Percentiles rank a stretch among this genome's conserved stretches.
Evolutionary conservation across 1,140 invertebrate genomes (phyloP).

Genomic region (Hycleus phaleratus): DNA sequence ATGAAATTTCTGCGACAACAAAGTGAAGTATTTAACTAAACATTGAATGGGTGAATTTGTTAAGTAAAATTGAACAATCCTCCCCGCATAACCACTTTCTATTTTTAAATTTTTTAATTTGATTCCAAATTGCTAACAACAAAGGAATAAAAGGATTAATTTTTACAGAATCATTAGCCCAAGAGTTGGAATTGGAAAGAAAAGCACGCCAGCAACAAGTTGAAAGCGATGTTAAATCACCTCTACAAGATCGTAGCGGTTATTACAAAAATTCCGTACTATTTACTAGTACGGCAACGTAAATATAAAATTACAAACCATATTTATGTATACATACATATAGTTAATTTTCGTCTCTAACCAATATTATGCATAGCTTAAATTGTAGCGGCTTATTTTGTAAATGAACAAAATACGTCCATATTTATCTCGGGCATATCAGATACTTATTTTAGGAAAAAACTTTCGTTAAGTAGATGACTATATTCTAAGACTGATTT

Average conservation of each 20-base stretch:
- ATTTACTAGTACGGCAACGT: conserved; percentile 72
- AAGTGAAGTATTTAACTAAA: conserved; percentile 18
- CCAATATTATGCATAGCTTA: not conserved
- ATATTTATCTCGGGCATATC: not conserved
- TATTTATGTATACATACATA: not conserved
- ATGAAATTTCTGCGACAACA: conserved; percentile 26
- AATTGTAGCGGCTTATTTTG: not conserved
- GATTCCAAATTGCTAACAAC: too few relatives aligned
- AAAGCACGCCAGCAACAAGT: conserved; percentile 69
- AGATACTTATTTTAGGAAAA: not conserved
- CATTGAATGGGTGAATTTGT: too few relatives aligned
- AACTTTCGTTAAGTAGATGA: not conserved
- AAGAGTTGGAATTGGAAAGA: conserved; percentile 77
- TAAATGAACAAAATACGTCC: not conserved
- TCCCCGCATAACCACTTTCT: too few relatives aligned
- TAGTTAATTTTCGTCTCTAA: not conserved
- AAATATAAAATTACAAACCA: conserved; percentile 40
- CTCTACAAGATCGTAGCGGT: conserved; percentile 66
- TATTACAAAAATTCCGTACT: conserved; percentile 82
- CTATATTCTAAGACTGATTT: conserved; percentile 20
- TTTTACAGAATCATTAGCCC: conserved; percentile 69
- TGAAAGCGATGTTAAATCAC: conserved; percentile 76
- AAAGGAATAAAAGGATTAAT: too few relatives aligned
- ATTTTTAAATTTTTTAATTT: too few relatives aligned
- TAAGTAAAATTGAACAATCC: too few relatives aligned